phyloP scores from a whole-genome alignment of 64 coral and sea anemone genomes.

The Actinia equina region DNA sequence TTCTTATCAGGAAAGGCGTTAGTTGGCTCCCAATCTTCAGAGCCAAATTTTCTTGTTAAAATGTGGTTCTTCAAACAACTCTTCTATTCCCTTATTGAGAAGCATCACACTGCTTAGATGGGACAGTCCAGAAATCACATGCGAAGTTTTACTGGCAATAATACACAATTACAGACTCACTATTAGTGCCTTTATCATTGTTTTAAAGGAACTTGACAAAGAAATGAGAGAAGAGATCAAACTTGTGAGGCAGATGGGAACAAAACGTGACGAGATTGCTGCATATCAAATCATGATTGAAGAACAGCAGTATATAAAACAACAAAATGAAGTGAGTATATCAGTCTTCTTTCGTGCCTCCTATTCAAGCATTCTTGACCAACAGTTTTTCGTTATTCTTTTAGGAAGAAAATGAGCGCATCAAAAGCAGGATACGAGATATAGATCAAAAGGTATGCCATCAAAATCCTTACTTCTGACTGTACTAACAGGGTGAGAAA shows the following conservation, averaged over 20 bases:
- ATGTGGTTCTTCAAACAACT: too few species aligned
- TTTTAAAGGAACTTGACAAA: conserved; percentile 6
- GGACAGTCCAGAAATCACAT: background rate
- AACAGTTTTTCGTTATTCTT: background rate
- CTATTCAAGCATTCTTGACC: background rate
- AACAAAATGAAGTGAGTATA: background rate
- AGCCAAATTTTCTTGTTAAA: too few species aligned
- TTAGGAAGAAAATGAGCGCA: background rate
- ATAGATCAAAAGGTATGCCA: background rate
- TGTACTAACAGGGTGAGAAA: too few species aligned
- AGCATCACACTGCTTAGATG: too few species aligned
- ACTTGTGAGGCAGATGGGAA: background rate
- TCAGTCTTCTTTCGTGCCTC: background rate
- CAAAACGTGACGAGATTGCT: background rate
- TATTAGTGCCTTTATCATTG: background rate
- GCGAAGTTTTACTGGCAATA: background rate
- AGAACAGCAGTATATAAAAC: background rate
- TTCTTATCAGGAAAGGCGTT: too few species aligned
- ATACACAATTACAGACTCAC: background rate
- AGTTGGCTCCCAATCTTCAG: too few species aligned
- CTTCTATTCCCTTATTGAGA: too few species aligned
- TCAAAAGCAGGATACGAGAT: background rate
- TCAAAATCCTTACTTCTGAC: background rate
- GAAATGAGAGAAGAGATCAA: conserved; percentile 7
- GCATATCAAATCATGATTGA: background rate